Base-by-base conservation (phyloP, 2,888 invertebrate species). In the Latrodectus hesperus region DNA sequence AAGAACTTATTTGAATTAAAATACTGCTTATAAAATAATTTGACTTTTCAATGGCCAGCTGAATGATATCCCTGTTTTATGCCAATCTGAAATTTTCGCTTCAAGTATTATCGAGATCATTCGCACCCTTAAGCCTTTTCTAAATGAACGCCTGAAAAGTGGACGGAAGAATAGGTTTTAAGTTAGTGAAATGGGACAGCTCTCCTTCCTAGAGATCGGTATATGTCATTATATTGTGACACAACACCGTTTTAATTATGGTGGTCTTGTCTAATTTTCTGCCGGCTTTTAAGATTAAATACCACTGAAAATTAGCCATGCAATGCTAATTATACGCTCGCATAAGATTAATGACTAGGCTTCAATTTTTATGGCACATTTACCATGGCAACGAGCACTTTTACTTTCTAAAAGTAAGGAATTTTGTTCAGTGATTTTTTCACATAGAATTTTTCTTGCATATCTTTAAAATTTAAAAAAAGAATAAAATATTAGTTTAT, bases 231-330 rank as follows among this genome's bases (percentile, higher is more conserved):
- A 52, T 73, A 53, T 81, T 77, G 52, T 81, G 73, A 49, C 64
- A 64, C 72, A 80, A 80, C 80, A 64, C 67, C 38, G 38, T 73
- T 81, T 82, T 82, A 82, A 82, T 82, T 80, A 73, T 82, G 74
- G 65, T 52, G 38, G 64, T 74, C 67, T 74, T 74, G 81, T 74
- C 82, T 74, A 75, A 75, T 82, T 82, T 68, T 82, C 49, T 60
- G 74, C 68, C 65, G 55, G 68, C 74, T 38, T 75, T 82, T 11
- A 74, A 82, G 75, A 82, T 82, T 82, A 82, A 74, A 82, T 75
- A 82, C 74, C 80, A 64, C 73, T 55, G 82, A 75, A 82, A 82
- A 82, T 74, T 82, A 68, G 82, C 82, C 82, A 68, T 65, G 80
- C 80, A 73, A 72, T 72, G 67, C 74, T 74, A 82, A 82, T 82